A percentile compares a stretch with the other conserved stretches of the same genome.
These are phyloP conservation scores for Camponotus fellah DNA, from an alignment of 2,888 invertebrate species.

Conservation along the genomic window DNA sequence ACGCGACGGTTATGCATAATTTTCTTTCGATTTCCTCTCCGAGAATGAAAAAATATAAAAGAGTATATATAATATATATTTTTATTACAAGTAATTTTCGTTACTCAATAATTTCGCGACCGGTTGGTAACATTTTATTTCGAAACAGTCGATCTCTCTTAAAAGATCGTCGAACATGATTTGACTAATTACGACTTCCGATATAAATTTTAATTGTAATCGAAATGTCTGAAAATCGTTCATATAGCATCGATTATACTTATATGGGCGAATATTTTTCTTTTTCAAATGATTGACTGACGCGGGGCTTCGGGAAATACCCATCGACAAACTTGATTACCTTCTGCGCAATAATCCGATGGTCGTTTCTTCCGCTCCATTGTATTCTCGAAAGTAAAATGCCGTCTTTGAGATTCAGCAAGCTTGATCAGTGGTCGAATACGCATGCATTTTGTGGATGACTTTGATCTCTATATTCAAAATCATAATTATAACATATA, in stretches of 20 bases:
- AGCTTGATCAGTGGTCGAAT: constrained; percentile 21
- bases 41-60: not conserved
- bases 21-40: not conserved
- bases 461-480: not conserved
- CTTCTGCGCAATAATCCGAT: constrained; percentile 72
- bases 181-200: not conserved
- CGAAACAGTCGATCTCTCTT: not conserved
- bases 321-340: constrained; percentile 77
- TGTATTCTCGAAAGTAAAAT: constrained; percentile 59
- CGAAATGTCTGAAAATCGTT: not conserved
- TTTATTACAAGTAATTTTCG: not conserved
- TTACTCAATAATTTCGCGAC: not conserved
- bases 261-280: constrained; percentile 49
- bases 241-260: not conserved
- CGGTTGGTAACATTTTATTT: not conserved
- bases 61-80: not conserved
- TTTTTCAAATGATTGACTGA: constrained; percentile 53
- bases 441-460: not conserved
- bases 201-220: not conserved
- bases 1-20: not conserved
- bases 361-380: constrained; percentile 54
- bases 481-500: not conserved
- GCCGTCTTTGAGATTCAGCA: constrained; percentile 51
- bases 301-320: constrained; percentile 74
- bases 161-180: not conserved